Percentiles rank a stretch among this genome's conserved stretches.
Conservation (phyloP, 2,797 vertebrate species). For the Enteromius unitaeniatus region DNA sequence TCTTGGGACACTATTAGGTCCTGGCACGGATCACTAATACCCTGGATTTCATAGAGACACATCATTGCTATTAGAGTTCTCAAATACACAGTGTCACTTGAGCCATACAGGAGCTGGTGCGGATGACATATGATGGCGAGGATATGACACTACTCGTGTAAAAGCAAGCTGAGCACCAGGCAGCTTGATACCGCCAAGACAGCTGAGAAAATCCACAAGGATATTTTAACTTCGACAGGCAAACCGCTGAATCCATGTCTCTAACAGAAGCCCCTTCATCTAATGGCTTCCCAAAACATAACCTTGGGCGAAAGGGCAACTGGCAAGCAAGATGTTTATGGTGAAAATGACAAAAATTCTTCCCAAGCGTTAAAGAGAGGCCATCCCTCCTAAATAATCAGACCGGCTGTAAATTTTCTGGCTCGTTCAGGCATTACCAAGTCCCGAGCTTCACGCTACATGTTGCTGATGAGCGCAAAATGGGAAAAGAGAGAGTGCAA, state of each 20-base stretch:
- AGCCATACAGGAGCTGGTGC: constrained; percentile 32
- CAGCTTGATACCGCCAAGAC: constrained; percentile 50
- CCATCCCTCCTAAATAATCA: constrained; percentile 83
- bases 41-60: constrained; percentile 40
- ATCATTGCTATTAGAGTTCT: constrained; percentile 47
- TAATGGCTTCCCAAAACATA: constrained; percentile 26
- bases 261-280: constrained; percentile 19
- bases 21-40: constrained; percentile 27
- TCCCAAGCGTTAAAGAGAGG: constrained; percentile 76
- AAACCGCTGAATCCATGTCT: constrained; percentile 53
- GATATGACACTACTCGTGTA: constrained; percentile 48
- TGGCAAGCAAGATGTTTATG: neutral
- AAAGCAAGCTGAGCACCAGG: constrained; percentile 42
- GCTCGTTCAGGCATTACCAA: constrained; percentile 86
- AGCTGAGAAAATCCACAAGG: constrained; percentile 67
- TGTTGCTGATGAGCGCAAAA: constrained; percentile 99
- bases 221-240: constrained; percentile 64
- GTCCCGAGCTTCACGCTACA: constrained; percentile 83
- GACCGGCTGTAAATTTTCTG: constrained; percentile 86
- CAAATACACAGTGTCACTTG: constrained; percentile 43
- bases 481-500: constrained; percentile 95
- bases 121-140: constrained; percentile 41
- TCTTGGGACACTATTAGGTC: constrained; percentile 27
- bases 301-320: neutral
- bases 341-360: constrained; percentile 78